These are phyloP conservation scores for Odiellus spinosus DNA, from an alignment of 2,888 invertebrate species.

Conservation along the genomic window DNA sequence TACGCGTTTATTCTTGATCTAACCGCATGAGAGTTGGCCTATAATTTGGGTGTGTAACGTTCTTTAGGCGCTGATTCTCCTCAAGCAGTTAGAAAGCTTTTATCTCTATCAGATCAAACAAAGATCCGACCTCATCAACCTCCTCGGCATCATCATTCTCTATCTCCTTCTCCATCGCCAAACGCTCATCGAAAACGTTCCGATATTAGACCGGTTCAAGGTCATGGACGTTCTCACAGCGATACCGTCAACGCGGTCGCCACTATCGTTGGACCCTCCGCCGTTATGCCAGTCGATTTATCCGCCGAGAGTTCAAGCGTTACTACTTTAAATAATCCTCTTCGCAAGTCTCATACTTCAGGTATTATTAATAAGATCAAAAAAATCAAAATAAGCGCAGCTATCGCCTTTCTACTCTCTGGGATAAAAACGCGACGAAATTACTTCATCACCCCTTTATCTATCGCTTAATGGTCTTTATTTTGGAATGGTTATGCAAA, in stretches of 20 bases:
- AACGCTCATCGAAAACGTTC: constrained; percentile 28
- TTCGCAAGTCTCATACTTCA: constrained; percentile 51
- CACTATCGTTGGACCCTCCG: constrained; percentile 53
- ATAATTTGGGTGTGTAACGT: not conserved
- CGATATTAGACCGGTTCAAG: constrained; percentile 27
- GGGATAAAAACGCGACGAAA: no score
- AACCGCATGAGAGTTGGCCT: not conserved
- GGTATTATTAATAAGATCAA: constrained; percentile 21
- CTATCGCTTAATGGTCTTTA: no score
- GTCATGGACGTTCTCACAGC: constrained; percentile 73
- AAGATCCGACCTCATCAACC: constrained; percentile 80
- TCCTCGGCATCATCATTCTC: constrained; percentile 38
- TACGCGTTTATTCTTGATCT: not conserved
- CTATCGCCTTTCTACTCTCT: no score
- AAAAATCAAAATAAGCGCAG: no score
- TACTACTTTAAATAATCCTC: constrained; percentile 74
- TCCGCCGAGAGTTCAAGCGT: constrained; percentile 91
- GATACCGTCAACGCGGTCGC: constrained; percentile 53
- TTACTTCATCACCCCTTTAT: no score
- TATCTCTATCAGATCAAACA: constrained; percentile 50
- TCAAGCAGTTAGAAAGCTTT: constrained; percentile 86
- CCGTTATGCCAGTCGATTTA: constrained; percentile 58
- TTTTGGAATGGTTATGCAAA: no score
- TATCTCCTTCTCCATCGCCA: constrained; percentile 31
- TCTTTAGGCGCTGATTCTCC: constrained; percentile 67